Conservation (phyloP, 1,140 invertebrate species). For the Neuroterus valhalla region DNA sequence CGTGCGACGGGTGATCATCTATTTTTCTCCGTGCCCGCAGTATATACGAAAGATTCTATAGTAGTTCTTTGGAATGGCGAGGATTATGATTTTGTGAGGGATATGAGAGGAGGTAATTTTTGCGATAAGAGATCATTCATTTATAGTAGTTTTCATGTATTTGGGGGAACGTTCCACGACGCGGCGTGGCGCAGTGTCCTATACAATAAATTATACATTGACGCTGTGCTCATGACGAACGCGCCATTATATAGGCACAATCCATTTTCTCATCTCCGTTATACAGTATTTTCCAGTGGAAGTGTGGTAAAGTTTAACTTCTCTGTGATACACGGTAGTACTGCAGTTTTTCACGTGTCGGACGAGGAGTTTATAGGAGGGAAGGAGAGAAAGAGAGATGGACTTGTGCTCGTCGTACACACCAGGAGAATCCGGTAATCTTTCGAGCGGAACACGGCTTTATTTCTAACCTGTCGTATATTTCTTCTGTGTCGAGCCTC, state of each 20-base stretch:
- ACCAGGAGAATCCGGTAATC: constrained; percentile 56
- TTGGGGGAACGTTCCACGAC: too few relatives aligned
- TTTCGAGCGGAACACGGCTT: constrained; percentile 58
- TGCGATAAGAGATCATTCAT: too few relatives aligned
- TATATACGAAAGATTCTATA: too few relatives aligned
- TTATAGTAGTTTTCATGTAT: too few relatives aligned
- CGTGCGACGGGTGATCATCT: too few relatives aligned
- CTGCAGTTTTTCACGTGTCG: constrained; percentile 16
- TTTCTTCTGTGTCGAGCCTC: constrained; percentile 35
- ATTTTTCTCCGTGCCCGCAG: too few relatives aligned
- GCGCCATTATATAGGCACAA: constrained; percentile 8
- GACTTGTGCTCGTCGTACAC: constrained; percentile 40
- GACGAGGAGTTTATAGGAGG: constrained; percentile 35
- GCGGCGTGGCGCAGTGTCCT: too few relatives aligned
- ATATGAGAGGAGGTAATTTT: too few relatives aligned
- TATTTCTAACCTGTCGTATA: constrained; percentile 56
- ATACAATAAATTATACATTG: too few relatives aligned
- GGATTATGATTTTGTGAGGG: too few relatives aligned
- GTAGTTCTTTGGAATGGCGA: too few relatives aligned
- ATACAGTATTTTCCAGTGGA: constrained; percentile 9
- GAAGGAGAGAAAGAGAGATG: constrained; percentile 37
- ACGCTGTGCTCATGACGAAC: not conserved
- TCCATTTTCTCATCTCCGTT: constrained; percentile 5
- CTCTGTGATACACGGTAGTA: constrained; percentile 37
- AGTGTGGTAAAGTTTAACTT: constrained; percentile 41